Base-by-base conservation (phyloP, 2,797 vertebrate genomes). In the Buphagus erythrorhynchus region DNA sequence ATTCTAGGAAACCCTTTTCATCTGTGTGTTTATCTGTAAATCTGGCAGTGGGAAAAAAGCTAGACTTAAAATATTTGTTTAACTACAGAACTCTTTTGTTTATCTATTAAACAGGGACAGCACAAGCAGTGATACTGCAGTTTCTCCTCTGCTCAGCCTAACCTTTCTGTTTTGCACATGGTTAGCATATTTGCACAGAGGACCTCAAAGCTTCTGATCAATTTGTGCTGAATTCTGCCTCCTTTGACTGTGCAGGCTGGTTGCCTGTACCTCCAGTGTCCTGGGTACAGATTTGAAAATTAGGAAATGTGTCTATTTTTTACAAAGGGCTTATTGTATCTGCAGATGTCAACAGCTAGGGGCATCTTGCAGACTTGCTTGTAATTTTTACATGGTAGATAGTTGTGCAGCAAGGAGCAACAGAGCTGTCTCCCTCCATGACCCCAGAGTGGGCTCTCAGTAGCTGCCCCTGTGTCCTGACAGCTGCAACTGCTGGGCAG, bases 11-110 rank as follows among this genome's bases (percentile, higher is more conserved):
- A 68, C 5, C 4, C 29, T 86, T 91, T 93, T 93, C 35, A 58
- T 93, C 58, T 86, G 42, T 80, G 65, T 86, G 31, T 88, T 94
- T 59, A 65, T 86, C 48, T 74, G 68, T 79, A 65, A 86, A 92
- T 81, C 69, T 88, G 90, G 54, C 66, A 75, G 12, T 40, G 61
- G 51, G 12, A 62, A 78, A 90, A 90, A 49, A 66, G n/a, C 72
- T 90, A 78, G 62, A n/a, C 43, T 84, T 79, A 49, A 20, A 88
- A 16, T 86, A 76, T 90, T 95, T 69, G 62, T 91, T 95, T 91
- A 72, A 46, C 57, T 77, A 33, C 69, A 68, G 49, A 28, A 87
- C 16, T 43, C n/a, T 36, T 88, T 71, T 93, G 25, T 93, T 90
- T 86, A 73, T 65, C 58, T 31, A 51, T 73, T 72, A 86, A 92